These are phyloP conservation scores for Glyptemys insculpta DNA, from an alignment of 2,797 vertebrate genomes.

Conservation along the genomic window DNA sequence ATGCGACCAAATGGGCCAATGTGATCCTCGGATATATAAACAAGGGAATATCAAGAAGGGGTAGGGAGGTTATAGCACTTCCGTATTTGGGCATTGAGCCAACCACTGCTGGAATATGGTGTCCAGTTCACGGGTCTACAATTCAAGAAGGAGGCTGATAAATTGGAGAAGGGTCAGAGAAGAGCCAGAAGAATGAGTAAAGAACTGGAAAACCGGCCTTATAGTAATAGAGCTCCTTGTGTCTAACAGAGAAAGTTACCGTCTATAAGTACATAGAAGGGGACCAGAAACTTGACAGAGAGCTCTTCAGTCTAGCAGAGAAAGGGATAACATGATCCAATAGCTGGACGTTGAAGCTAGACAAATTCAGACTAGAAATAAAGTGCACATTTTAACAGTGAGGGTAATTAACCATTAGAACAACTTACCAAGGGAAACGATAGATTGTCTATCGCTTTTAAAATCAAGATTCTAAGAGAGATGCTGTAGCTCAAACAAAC, in stretches of 20 bases:
- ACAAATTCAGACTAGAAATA: not conserved
- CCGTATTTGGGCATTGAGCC: not conserved
- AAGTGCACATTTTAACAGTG: not conserved
- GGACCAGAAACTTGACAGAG: not conserved
- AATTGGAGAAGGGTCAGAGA: not conserved
- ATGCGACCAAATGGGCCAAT: not conserved
- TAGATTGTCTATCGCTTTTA: not conserved
- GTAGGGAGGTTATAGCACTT: not conserved
- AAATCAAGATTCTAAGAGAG: not conserved
- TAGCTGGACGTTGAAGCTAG: not conserved
- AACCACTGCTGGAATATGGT: not conserved
- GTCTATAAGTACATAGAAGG: not conserved
- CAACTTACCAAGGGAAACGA: not conserved
- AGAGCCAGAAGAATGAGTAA: not conserved
- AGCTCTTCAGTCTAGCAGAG: not conserved
- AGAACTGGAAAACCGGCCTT: not conserved
- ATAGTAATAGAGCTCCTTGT: not conserved
- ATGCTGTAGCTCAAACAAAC: not conserved
- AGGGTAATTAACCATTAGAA: not conserved
- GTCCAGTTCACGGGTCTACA: not conserved
- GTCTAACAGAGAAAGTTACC: not conserved
- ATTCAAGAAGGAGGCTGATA: not conserved
- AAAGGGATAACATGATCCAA: not conserved
- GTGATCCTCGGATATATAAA: not conserved
- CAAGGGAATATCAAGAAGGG: not conserved